A percentile compares a stretch with the other conserved stretches of the same genome.
These are phyloP conservation scores for Heliconius aoede DNA, from an alignment of 2,888 invertebrate genomes.

Conservation along the genomic window DNA sequence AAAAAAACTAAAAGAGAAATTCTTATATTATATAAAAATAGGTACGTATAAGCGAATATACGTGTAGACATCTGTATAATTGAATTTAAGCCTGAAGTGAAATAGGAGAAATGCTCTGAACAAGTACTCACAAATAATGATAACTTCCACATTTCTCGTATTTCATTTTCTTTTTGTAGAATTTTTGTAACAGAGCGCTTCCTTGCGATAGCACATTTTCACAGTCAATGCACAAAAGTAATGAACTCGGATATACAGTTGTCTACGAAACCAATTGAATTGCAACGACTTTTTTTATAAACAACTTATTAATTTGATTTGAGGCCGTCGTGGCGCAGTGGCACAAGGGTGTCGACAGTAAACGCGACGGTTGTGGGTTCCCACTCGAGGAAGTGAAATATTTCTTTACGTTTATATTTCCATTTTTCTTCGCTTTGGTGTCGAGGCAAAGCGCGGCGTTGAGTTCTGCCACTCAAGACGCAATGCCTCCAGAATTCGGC, in stretches of 20 bases:
- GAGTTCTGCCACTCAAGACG: no score
- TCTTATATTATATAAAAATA: not conserved
- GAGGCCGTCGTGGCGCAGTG: no score
- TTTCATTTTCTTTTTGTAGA: slow-evolving; percentile 34
- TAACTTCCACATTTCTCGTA: slow-evolving; percentile 20
- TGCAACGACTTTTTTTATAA: slow-evolving; percentile 3
- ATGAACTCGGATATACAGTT: slow-evolving; percentile 52
- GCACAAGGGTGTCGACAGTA: no score
- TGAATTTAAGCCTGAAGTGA: slow-evolving; percentile 8
- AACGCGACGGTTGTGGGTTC: no score
- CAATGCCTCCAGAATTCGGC: no score
- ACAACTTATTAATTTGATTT: no score
- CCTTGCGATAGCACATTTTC: slow-evolving; percentile 43
- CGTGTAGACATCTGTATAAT: not conserved
- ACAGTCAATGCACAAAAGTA: slow-evolving; percentile 58
- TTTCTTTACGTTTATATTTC: no score
- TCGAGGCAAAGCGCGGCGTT: no score
- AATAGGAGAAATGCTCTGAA: slow-evolving; percentile 12
- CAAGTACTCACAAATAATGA: slow-evolving; percentile 22
- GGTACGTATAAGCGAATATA: not conserved
- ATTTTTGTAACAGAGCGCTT: slow-evolving; percentile 46
- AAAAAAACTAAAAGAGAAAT: no score
- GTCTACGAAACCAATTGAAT: slow-evolving; percentile 17
- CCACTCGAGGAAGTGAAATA: no score
- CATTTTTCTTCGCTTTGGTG: no score